A percentile compares a stretch with the other conserved stretches of the same genome.
These are phyloP conservation scores for Nemotelus nigrinus DNA, from an alignment of 2,888 invertebrate species.

Conservation along the genomic window DNA sequence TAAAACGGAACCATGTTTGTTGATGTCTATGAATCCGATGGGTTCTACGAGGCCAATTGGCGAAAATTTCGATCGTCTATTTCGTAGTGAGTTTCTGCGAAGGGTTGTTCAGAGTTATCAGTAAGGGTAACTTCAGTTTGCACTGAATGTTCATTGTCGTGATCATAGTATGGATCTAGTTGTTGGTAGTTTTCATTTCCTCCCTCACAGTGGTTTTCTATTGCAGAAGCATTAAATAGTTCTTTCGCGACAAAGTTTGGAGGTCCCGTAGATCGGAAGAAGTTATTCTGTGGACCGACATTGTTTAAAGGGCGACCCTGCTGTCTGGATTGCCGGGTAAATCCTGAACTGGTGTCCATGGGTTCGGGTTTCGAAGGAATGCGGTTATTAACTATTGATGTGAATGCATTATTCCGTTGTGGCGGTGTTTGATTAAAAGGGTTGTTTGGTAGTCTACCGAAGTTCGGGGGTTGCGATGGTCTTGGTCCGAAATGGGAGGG, in stretches of 20 bases:
- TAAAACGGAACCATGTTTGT: constrained; percentile 46
- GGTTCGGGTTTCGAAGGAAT: not conserved
- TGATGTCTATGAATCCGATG: constrained; percentile 50
- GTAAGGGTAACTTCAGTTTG: not conserved
- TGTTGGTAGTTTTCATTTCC: constrained; percentile 1
- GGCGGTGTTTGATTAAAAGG: not conserved
- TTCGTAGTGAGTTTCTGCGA: constrained; percentile 24
- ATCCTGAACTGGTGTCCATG: constrained; percentile 3
- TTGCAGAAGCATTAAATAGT: not conserved
- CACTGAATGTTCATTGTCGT: not conserved
- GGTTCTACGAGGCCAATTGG: constrained; percentile 49
- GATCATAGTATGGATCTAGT: not conserved
- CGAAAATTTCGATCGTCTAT: constrained; percentile 52
- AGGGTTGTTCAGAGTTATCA: not conserved
- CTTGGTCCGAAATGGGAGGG: too few species aligned
- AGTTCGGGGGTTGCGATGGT: not conserved
- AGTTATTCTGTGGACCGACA: not conserved
- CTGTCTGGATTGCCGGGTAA: not conserved
- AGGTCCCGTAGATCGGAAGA: constrained; percentile 1
- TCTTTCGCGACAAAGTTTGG: constrained; percentile 7
- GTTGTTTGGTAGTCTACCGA: not conserved
- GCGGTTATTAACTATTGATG: not conserved
- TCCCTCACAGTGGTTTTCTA: not conserved
- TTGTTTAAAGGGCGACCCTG: not conserved
- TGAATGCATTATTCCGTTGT: not conserved